Evolutionary conservation across 2,113 vertebrate genomes (phyloP).

Genomic region (Nothobranchius kuhntae): DNA sequence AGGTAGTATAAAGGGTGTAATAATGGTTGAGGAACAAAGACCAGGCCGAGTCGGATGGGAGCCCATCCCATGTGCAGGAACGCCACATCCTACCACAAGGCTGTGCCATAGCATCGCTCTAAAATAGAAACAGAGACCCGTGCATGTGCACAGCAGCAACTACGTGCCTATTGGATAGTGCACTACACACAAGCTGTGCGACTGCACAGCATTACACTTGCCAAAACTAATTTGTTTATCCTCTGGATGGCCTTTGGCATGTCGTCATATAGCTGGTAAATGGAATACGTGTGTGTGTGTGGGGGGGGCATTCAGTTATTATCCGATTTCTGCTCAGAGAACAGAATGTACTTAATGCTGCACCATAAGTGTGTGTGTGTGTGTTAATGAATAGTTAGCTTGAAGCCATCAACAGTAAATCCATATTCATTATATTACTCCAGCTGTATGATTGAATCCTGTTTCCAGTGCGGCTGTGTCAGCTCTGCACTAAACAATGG

Average conservation of each 20-base stretch:
- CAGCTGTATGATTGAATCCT: conserved; percentile 55
- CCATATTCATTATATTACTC: conserved; percentile 57
- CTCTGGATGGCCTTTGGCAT: conserved; percentile 17
- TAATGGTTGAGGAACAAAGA: conserved; percentile 70
- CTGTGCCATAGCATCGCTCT: conserved; percentile 62
- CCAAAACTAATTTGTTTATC: conserved; percentile 11
- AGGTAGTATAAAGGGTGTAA: conserved; percentile 30
- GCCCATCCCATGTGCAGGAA: conserved; percentile 54
- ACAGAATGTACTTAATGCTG: conserved; percentile 17
- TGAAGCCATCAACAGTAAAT: conserved; percentile 53
- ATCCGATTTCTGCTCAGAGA: conserved; percentile 10
- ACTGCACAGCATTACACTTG: conserved; percentile 9
- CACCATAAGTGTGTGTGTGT: conserved; percentile 9
- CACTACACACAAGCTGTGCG: conserved; percentile 35
- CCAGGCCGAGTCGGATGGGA: conserved; percentile 40
- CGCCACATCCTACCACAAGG: conserved; percentile 62
- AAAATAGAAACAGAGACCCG: conserved; percentile 9
- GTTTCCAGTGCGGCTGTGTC: conserved; percentile 44
- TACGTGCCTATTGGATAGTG: conserved; percentile 39
- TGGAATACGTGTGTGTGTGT: background rate
- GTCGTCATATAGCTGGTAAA: conserved; percentile 29
- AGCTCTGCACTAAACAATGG: conserved; percentile 62
- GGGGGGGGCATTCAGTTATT: conserved; percentile 15
- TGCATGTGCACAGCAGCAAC: background rate
- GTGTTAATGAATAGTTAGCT: conserved; percentile 57